Conservation (phyloP, 1,140 invertebrate species). For the Drosophila punjabiensis region DNA sequence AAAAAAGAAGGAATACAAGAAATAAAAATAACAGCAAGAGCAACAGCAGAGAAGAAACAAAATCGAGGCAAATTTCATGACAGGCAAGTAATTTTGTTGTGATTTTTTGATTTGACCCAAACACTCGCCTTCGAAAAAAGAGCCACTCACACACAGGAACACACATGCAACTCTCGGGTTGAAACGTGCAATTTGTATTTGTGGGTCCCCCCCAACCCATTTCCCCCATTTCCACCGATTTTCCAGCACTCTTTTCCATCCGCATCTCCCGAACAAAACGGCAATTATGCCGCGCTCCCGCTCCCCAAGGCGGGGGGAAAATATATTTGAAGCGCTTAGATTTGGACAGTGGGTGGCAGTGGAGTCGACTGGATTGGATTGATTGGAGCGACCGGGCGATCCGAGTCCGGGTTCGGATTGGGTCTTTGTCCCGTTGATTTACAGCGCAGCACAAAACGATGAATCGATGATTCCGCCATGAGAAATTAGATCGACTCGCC, state of each 20-base stretch:
- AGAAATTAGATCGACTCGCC: conserved; percentile 78
- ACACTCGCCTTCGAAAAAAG: conserved; percentile 49
- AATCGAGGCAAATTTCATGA: conserved; percentile 80
- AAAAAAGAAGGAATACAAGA: conserved; percentile 6
- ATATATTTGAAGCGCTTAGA: conserved; percentile 78
- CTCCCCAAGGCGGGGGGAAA: conserved; percentile 65
- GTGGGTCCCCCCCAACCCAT: conserved; percentile 36
- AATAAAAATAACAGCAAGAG: conserved; percentile 19
- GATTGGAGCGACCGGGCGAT: conserved; percentile 56
- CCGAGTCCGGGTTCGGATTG: conserved; percentile 30
- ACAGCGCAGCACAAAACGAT: conserved; percentile 74
- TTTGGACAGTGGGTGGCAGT: conserved; percentile 70
- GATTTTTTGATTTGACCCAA: conserved; percentile 82
- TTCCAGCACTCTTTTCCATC: conserved; percentile 23
- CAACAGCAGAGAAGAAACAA: conserved; percentile 51
- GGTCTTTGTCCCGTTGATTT: conserved; percentile 70
- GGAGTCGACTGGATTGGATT: conserved; percentile 60
- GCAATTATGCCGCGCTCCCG: conserved; percentile 81
- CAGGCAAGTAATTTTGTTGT: conserved; percentile 81
- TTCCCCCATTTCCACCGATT: background rate
- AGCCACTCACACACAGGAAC: conserved; percentile 13
- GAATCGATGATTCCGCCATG: conserved; percentile 82
- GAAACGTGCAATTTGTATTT: conserved; percentile 71
- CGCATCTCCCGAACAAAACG: conserved; percentile 64
- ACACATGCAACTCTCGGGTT: conserved; percentile 34